A percentile compares a stretch with the other conserved stretches of the same genome.
Evolutionary conservation across 2,888 invertebrate genomes (phyloP).

Genomic region (Imbricaverruca yamaguchii): DNA sequence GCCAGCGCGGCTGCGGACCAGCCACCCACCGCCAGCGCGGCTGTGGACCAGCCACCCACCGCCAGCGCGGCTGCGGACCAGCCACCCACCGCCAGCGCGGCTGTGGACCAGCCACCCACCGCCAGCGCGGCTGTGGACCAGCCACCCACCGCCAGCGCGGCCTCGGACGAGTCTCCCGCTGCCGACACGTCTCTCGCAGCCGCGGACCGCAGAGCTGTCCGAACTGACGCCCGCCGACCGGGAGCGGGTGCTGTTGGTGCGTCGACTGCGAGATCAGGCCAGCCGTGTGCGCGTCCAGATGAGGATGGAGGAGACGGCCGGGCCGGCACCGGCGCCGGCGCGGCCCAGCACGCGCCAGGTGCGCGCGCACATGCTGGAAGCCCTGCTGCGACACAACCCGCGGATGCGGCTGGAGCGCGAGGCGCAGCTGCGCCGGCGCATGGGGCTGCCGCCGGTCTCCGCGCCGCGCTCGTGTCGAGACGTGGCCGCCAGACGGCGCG

Average conservation of each 20-base stretch:
- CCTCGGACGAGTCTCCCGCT: background rate
- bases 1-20: no score
- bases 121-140: no score
- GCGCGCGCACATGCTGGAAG: background rate
- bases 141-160: no score
- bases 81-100: no score
- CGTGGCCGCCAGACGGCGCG: background rate
- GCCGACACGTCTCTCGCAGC: no score
- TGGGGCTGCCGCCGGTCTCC: background rate
- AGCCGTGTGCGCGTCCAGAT: background rate
- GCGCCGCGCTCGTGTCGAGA: background rate
- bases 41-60: no score
- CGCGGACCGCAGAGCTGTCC: background rate
- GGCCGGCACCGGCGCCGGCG: background rate
- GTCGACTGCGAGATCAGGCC: background rate
- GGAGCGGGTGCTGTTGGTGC: background rate
- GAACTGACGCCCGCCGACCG: background rate
- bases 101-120: background rate
- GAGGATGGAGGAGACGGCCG: background rate
- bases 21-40: no score
- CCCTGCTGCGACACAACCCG: conserved; percentile 1
- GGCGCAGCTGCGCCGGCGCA: background rate
- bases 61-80: no score
- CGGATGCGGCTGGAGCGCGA: conserved; percentile 5
- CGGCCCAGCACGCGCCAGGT: background rate